Base-by-base conservation (phyloP, 2,888 invertebrate species). In the Drosophila nigricruria region DNA sequence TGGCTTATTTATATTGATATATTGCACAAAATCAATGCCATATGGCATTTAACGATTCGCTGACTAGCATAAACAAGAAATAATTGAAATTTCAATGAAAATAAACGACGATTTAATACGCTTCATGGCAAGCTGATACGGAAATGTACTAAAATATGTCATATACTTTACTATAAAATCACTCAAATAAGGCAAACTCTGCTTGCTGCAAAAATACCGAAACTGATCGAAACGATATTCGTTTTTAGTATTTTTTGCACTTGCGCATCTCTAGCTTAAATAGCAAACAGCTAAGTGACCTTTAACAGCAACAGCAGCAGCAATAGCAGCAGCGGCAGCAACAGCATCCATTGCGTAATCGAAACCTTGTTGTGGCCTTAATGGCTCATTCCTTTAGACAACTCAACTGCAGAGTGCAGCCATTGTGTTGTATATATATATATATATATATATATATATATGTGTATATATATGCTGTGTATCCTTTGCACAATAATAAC, bases 1-100 rank as follows among this genome's bases (percentile, higher is more conserved):
- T 80, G 70, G 57, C 83, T 80, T 82, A 70, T 82, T 82, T 77
- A 82, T 86, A 70, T 88, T 85, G 88, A 85, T 85, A 74, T 88
- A 82, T 88, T 82, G 86, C 64, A 43, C 53, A 82, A 74, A 83
- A 82, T 88, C 86, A 88, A 58, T 74, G 77, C 71, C 88, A 82
- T 66, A 77, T 77, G 83, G 72, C 77, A 66, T 63, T 53, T 58
- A 54, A 45, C 54, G 45, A 47, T 18, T 32, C 38, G 34, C 34
- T 36, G 73, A 25, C 47, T 43, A 27, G 49, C 56, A 47, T 50
- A 59, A 70, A 70, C 75, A 56, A 42, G 9, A 70, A 70, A 45
- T 49, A 49, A 59, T 38, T 70, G 42, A 47, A 43, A 56, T 25
- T 45, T 9, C 34, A 25, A 34, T 34, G 16, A 47, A 68, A 49